Conservation (phyloP, 2,797 vertebrate genomes). For the Clarias pachynema region DNA sequence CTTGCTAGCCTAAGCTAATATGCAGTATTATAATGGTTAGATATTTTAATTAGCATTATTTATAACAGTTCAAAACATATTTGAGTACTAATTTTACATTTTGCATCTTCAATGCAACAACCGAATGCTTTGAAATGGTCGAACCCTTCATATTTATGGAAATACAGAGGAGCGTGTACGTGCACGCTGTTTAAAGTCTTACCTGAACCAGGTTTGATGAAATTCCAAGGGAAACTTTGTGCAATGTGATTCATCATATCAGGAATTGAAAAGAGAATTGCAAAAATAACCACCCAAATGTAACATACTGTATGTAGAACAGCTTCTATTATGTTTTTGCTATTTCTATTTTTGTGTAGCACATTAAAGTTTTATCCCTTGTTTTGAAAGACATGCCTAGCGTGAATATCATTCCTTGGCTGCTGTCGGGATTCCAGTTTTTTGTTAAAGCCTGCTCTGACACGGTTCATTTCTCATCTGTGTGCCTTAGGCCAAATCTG, state of each 20-base stretch:
- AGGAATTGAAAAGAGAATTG: not conserved
- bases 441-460: conserved; percentile 15
- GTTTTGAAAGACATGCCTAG: conserved; percentile 6
- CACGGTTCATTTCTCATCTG: not conserved
- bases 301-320: not conserved
- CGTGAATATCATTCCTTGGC: not conserved
- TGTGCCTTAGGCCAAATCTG: conserved; percentile 78
- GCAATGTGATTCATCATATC: not conserved
- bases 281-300: not conserved
- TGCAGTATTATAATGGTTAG: not conserved
- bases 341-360: not conserved
- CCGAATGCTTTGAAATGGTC: not conserved
- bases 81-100: not conserved
- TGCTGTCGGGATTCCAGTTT: not conserved
- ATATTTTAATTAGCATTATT: not conserved
- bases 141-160: conserved; percentile 19
- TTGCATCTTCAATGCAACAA: not conserved
- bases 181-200: conserved; percentile 37
- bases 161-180: conserved; percentile 46
- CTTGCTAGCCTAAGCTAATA: not conserved
- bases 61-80: not conserved
- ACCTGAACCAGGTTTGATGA: not conserved
- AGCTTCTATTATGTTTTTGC: not conserved
- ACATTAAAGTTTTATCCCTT: conserved; percentile 1
- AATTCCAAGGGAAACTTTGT: not conserved